Conservation (phyloP, 2,888 invertebrate species). For the Hymenopus coronatus region DNA sequence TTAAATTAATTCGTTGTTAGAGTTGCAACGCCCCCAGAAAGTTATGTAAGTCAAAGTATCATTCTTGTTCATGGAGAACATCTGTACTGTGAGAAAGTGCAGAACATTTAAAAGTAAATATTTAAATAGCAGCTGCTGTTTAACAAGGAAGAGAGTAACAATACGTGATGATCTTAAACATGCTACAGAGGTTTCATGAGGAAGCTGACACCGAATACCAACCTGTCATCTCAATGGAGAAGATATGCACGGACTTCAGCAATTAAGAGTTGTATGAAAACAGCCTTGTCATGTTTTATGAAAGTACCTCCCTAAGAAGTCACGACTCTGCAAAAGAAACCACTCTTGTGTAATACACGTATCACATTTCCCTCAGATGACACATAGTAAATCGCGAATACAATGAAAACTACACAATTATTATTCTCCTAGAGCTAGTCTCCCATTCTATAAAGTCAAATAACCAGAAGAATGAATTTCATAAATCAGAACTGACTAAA, state of each 20-base stretch:
- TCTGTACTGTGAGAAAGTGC: too few species aligned
- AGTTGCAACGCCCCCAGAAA: too few species aligned
- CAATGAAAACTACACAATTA: neutral
- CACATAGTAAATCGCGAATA: neutral
- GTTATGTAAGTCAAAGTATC: too few species aligned
- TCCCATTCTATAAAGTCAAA: too few species aligned
- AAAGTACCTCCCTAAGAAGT: neutral
- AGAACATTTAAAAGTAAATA: too few species aligned
- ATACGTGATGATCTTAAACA: too few species aligned
- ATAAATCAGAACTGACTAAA: too few species aligned
- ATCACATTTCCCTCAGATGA: neutral
- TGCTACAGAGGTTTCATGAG: neutral
- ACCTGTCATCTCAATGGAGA: neutral
- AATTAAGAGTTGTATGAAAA: neutral
- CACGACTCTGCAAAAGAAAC: neutral
- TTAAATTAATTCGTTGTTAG: too few species aligned
- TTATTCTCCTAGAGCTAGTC: too few species aligned
- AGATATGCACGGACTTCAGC: neutral
- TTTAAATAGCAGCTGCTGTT: too few species aligned
- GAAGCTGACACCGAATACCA: neutral
- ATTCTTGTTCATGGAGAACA: too few species aligned
- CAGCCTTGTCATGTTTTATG: neutral
- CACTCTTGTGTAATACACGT: neutral
- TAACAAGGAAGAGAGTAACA: neutral
- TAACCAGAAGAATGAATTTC: too few species aligned